Evolutionary conservation across 2,888 invertebrate genomes (phyloP), one percentile per base, ranked within the genome.

Genomic region (Apocheima hispidaria): DNA sequence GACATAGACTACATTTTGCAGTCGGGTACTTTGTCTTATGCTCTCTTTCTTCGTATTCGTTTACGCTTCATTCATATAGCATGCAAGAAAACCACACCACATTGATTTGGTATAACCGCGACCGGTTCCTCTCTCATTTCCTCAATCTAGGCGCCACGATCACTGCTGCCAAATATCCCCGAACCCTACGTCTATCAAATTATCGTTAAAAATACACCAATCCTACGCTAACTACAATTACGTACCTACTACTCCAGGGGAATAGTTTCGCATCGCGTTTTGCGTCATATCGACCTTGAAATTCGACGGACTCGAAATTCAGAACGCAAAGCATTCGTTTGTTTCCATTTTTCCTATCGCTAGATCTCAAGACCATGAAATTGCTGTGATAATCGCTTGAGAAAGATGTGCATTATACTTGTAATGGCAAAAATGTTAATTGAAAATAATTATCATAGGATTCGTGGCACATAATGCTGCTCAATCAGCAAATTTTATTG

Each of bases 241-340:
- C 30, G 12, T 35, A 26, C n/a, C 16, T 57, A 51, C 43, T 51
- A 43, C 40, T 43, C 30, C 18, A 58, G 51, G 20, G 21, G 36
- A 41, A 49, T 33, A 48, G 56, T 40, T 35, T 58, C 59, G 46
- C 40, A 35, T 26, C 46, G 26, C 40, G 35, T 43, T 60, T 48
- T 49, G 26, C 53, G 49, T 54, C 53, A 54, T 21, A n/a, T 9
- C 16, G 49, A 46, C 60, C 60, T 60, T 60, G 53, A 43, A 53
- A 26, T 7, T 12, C 48, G 26, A 35, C 33, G 60, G 49, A 48
- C n/a, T n/a, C n/a, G n/a, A 53, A 48, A 49, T 35, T 60, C 48
- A 33, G 14, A 38, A 52, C 23, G 26, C 12, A 20, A 18, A 28
- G 35, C 35, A 49, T 36, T 60, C 41, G 35, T 53, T 60, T 49